Base-by-base conservation (phyloP, 2,113 vertebrate genomes). In the Hippocampus guttulatus region DNA sequence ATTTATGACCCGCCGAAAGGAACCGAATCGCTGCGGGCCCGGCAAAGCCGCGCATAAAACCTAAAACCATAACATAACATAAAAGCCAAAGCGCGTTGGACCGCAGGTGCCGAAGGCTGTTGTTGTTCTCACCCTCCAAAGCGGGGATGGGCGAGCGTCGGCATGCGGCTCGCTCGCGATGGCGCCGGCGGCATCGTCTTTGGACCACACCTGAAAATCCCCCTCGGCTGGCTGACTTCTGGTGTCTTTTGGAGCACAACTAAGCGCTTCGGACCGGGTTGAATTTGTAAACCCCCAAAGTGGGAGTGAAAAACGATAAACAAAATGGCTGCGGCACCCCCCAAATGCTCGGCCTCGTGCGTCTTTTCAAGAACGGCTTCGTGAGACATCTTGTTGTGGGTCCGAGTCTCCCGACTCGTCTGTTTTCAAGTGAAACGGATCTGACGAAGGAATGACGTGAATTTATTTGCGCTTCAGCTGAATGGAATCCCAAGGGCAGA, bases 41-140 rank as follows among this genome's bases (percentile, higher is more conserved):
- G n/a, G 62, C 64, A 47, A 27, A 65, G 41, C n/a, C 43, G n/a
- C 64, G 10, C 43, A 65, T 65, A 65, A 65, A 65, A 65, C 41
- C 6, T 47, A 65, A 27, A 49, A 47, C 43, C 64, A 25, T 14
- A 65, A 65, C 43, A 18, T 9, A 9, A 27, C 64, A 47, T 65
- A 25, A 65, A 65, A 65, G 23, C 40, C 25, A 65, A 65, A 65
- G 41, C 27, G 4, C 18, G 43, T 43, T 4, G 11, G 21, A 23
- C 41, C 45, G 38, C 62, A 64, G 38, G 38, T 43, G 21, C 8
- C 25, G n/a, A n/a, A 25, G 63, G n/a, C 21, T 45, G 64, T 25
- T 43, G 41, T 45, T 64, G 41, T 64, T 25, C n/a, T 45, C 63
- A 8, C 63, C 41, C 64, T 61, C 58, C 33, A 38, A 61, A 61